A percentile compares a stretch with the other conserved stretches of the same genome.
phyloP scores from a whole-genome alignment of 2,113 vertebrate species.

The Dipodomys merriami region DNA sequence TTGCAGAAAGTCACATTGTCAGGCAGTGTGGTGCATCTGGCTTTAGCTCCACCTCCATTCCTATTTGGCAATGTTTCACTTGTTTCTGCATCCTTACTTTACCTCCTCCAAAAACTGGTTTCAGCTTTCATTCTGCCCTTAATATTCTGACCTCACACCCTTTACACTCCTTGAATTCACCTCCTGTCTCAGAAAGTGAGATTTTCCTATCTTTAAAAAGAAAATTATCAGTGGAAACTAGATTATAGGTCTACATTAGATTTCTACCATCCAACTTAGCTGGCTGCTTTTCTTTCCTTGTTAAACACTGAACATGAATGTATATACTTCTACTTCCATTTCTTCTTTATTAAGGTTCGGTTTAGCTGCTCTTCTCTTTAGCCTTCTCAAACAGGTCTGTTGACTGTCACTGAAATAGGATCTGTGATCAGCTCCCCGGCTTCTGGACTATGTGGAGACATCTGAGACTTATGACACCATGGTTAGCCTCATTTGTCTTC shows the following conservation, averaged over 20 bases:
- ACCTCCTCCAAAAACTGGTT: accelerated
- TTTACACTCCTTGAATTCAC: background rate
- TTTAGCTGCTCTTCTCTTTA: background rate
- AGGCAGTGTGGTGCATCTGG: background rate
- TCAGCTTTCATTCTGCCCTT: background rate
- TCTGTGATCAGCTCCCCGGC: background rate
- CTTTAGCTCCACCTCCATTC: background rate
- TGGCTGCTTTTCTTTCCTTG: background rate
- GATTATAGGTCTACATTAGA: background rate
- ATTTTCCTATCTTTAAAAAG: background rate
- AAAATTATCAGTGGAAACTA: background rate
- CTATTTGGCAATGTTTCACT: background rate
- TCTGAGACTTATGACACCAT: background rate
- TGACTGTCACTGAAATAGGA: background rate
- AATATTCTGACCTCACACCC: background rate
- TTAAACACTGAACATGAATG: background rate
- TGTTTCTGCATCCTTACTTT: background rate
- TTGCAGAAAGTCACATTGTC: background rate
- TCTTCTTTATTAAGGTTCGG: background rate
- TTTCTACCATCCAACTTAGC: background rate
- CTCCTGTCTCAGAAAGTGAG: background rate
- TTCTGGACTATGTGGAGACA: background rate
- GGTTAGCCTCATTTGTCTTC: background rate
- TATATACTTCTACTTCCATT: background rate
- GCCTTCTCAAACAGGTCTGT: background rate